Evolutionary conservation across 2,888 invertebrate genomes (phyloP), one percentile per base, ranked within the genome.

Genomic region (Clunio marinus): DNA sequence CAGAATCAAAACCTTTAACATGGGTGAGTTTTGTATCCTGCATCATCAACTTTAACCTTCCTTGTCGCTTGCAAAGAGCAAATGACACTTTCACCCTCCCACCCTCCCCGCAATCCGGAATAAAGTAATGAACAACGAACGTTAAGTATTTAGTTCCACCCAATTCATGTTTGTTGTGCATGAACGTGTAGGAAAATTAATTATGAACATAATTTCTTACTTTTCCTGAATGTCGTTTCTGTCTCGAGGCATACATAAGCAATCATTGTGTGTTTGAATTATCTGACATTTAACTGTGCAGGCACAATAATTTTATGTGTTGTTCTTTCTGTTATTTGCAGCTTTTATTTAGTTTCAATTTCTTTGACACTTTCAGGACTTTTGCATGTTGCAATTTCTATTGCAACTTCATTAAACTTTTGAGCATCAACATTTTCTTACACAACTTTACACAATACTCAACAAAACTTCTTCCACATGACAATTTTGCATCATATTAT

Each of bases 181-280:
- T 22, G 22, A 45, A 45, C 51, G 5, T 51, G 51, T 3, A 51
- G 20, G 17, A 22, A 51, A 55, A 51, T 66, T 51, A 66, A 51
- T 51, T 46, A 66, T 55, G 46, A 66, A 66, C 66, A 66, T 66
- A 66, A 66, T 66, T 66, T 66, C 66, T 66, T 66, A 66, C 51
- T 66, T 62, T 66, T 35, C 59, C 32, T 24, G 4, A 32, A 32
- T 27, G 57, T 57, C 27, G 25, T 27, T 3, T 66, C 15, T 24
- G n/a, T 28, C 20, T 28, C 22, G 58, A 27, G 3, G n/a, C 41
- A 13, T 15, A 41, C 41, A 32, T 32, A 32, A 22, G 60, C 32
- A 20, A 58, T 7, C 17, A 46, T 28, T 55, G 25, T 25, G 46
- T 22, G 8, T n/a, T n/a, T n/a, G 46, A 28, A 66, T 66, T 55